Evolutionary conservation across 2,888 invertebrate genomes (phyloP).

Genomic region (Sesia apiformis): DNA sequence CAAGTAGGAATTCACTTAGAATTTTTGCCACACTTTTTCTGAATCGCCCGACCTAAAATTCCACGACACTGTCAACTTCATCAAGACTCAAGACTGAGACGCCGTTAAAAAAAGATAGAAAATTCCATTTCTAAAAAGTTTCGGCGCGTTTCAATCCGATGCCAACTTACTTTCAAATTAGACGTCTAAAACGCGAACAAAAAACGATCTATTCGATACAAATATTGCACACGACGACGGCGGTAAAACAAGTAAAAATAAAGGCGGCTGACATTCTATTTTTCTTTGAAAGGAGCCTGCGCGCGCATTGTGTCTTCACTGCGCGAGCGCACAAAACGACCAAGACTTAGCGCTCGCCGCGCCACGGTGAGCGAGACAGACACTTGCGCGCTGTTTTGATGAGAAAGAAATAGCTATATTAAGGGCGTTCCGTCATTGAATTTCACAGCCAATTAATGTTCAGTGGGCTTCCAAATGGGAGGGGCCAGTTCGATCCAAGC

Average conservation of each 20-base stretch:
- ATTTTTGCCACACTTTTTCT: not conserved
- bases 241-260: constrained; percentile 43
- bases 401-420: constrained; percentile 29
- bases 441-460: constrained; percentile 69
- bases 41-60: constrained; percentile 18
- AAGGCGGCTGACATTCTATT: constrained; percentile 54
- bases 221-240: constrained; percentile 67
- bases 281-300: constrained; percentile 60
- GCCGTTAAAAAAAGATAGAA: constrained; percentile 7
- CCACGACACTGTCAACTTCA: constrained; percentile 34
- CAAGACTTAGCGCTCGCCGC: constrained; percentile 29
- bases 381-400: constrained; percentile 2
- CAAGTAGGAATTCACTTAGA: not conserved
- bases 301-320: constrained; percentile 51
- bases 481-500: constrained; percentile 54
- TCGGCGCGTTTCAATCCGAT: constrained; percentile 15
- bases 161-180: constrained; percentile 57
- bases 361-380: constrained; percentile 24
- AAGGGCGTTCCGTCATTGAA: constrained; percentile 59
- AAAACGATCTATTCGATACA: constrained; percentile 54
- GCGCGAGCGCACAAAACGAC: constrained; percentile 61
- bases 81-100: not conserved
- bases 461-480: constrained; percentile 67
- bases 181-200: constrained; percentile 42
- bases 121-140: not conserved